A percentile compares a stretch with the other conserved stretches of the same genome.
Conservation (phyloP, 2,797 vertebrate species). For the Ataeniobius toweri region DNA sequence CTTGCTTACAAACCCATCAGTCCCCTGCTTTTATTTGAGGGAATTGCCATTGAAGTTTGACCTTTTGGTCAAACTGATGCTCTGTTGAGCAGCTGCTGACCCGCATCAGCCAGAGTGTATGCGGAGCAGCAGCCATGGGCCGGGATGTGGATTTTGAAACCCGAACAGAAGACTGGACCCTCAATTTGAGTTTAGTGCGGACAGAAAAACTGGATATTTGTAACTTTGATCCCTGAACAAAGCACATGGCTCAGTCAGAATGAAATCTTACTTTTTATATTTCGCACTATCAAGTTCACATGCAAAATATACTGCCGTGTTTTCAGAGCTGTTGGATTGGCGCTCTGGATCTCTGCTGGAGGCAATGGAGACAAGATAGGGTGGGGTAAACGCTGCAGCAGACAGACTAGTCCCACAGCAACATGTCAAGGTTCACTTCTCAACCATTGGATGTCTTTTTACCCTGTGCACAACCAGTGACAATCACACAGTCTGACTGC, state of each 20-base stretch:
- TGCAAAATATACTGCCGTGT: slow-evolving; percentile 50
- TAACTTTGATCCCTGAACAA: slow-evolving; percentile 34
- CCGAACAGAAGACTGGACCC: slow-evolving; percentile 43
- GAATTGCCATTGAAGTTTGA: slow-evolving; percentile 23
- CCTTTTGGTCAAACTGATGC: slow-evolving; percentile 23
- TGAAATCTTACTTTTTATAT: slow-evolving; percentile 29
- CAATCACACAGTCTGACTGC: slow-evolving; percentile 69
- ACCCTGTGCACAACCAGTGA: slow-evolving; percentile 57
- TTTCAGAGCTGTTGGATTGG: slow-evolving; percentile 50
- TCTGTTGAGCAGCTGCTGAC: slow-evolving; percentile 20
- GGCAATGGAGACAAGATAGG: slow-evolving; percentile 21
- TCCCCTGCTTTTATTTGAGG: slow-evolving; percentile 25
- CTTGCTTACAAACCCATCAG: slow-evolving; percentile 70
- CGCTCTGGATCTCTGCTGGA: slow-evolving; percentile 27
- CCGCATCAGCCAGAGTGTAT: slow-evolving; percentile 36
- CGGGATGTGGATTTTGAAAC: slow-evolving; percentile 43
- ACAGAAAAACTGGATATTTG: slow-evolving; percentile 57
- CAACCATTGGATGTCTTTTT: slow-evolving; percentile 18
- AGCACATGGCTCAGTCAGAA: slow-evolving; percentile 57
- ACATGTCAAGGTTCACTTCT: slow-evolving; percentile 14
- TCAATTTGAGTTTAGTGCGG: slow-evolving; percentile 27
- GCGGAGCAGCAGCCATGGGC: slow-evolving; percentile 36
- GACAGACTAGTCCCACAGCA: slow-evolving; percentile 14
- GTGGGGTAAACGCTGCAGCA: slow-evolving; percentile 13
- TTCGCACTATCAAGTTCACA: slow-evolving; percentile 44